Base-by-base conservation (phyloP, 2,113 vertebrate genomes). In the Falcunculus frontatus region DNA sequence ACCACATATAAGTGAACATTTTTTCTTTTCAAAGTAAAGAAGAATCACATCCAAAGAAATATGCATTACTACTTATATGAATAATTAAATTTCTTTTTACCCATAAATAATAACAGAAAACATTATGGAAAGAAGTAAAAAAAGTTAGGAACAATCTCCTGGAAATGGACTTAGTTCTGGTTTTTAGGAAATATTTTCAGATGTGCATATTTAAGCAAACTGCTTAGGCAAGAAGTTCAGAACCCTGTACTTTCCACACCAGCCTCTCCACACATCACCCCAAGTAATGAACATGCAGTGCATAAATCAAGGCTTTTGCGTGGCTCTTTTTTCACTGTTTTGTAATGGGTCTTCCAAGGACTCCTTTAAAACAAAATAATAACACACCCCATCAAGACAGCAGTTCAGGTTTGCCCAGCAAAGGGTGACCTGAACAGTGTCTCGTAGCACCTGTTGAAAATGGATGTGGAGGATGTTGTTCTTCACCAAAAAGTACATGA, bases 321-420 rank as follows among this genome's bases (percentile, higher is more conserved):
- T 77, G 32, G 20, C 32, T 76, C n/a, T 29, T 62, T 56, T 57
- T 42, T 21, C 25, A 9, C 6, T 62, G 16, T 37, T 93, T 46
- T 41, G 35, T 26, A 27, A 39, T 4, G 76, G 10, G 5, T 52
- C 59, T 63, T 97, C 94, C 82, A 97, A 93, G 76, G 96, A 98
- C 70, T 98, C 98, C 78, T 97, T 98, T 65, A 98, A 84, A 70
- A 98, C 95, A 60, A 97, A 98, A 42, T 98, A 98, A 52, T 98
- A 98, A 60, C 97, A 98, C 20, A 80, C 64, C 3, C 95, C 98
- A 87, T 98, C 98, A 6, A 98, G 96, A 30, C 97, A 94, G 85
- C 98, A 98, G 96, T 98, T 98, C n/a, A 98, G 50, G 39, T 97
- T 98, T 73, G 97, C 97, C 93, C 98, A 83, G 75, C 96, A 98